Evolutionary conservation across 1,140 invertebrate genomes (phyloP), one percentile per base, ranked within the genome.

Genomic region (Drosophila aff.): DNA sequence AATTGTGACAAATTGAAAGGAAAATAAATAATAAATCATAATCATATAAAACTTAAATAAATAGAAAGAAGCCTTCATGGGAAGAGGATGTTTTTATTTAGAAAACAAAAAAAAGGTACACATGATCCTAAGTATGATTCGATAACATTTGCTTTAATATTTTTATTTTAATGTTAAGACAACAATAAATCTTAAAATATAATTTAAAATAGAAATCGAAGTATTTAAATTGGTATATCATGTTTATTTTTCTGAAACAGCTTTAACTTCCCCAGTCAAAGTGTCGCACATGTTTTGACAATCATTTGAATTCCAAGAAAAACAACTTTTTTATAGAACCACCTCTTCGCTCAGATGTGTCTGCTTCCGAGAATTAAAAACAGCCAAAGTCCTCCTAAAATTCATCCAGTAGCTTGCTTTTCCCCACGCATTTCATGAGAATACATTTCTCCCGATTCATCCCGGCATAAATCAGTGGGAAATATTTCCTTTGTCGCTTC

Each of bases 381-480:
- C 15, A 55, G 13, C 0, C 13, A 21, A 21, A 31, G 6, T 38
- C 5, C 49, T 18, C 2, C 53, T 1, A 23, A 57, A 40, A 55
- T 16, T 55, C 52, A 55, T 23, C 28, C 49, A 23, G 52, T 55
- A 15, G 13, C 18, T 55, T 11, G 3, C 28, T 52, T 52, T 55
- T 55, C 1, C 52, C 60, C 47, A 63, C 33, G 23, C 47, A 53
- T 49, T 65, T 58, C 26, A 18, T 59, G 31, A 44, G 21, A 44
- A 66, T 38, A 69, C 1, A 57, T 72, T 41, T 40, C 63, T 23
- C 13, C 6, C 33, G 21, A 49, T 43, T 52, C 28, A 6, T 16
- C 18, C 10, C 7, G 28, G 40, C 63, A 71, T 71, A 71, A 71
- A 68, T 71, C 67, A 68, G 63, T 31, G 16, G 23, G 57, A 43